Base-by-base conservation (phyloP, 2,888 invertebrate genomes). In the Tanaodytes sp. region DNA sequence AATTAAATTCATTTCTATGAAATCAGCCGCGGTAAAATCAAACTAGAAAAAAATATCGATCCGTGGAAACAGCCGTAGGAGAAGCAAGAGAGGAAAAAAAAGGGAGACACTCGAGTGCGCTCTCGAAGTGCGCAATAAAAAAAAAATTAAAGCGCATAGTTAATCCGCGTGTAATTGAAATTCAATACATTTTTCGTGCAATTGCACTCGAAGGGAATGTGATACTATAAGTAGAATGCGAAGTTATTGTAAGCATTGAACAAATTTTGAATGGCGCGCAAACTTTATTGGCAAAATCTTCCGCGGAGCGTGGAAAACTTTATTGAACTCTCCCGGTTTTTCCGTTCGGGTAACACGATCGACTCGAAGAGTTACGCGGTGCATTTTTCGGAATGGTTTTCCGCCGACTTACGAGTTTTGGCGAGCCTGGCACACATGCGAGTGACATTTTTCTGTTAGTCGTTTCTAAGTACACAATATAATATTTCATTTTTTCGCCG, bases 371-470 rank as follows among this genome's bases (percentile, higher is more conserved):
- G 64, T 65, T 68, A 68, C 58, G 61, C 59, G 43, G 66, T 66
- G 55, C 55, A 69, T 72, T 72, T 72, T 68, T 64, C 55, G 57
- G 61, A 71, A 72, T 65, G 68, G 62, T 63, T 68, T 62, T 58
- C 58, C 54, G 55, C 58, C 49, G 65, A 72, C 68, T 71, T 71
- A 71, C 64, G 64, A 71, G 67, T 67, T 67, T 71, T 58, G 52
- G 65, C 57, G 65, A 65, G 49, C 65, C 19, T 52, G 61, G 63
- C 64, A 37, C 69, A 64, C 59, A 69, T 69, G 69, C 69, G 51
- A 69, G 69, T 64, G 69, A 70, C 69, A 61, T 70, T 70, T 69
- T 63, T 63, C 69, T 70, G 59, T 64, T 55, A 70, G 69, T 70
- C 64, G 61, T 70, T 64, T 64, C 59, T 61, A 58, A 59, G 59